Evolutionary conservation across 2,113 vertebrate species (phyloP).

Genomic region (Lophius piscatorius): DNA sequence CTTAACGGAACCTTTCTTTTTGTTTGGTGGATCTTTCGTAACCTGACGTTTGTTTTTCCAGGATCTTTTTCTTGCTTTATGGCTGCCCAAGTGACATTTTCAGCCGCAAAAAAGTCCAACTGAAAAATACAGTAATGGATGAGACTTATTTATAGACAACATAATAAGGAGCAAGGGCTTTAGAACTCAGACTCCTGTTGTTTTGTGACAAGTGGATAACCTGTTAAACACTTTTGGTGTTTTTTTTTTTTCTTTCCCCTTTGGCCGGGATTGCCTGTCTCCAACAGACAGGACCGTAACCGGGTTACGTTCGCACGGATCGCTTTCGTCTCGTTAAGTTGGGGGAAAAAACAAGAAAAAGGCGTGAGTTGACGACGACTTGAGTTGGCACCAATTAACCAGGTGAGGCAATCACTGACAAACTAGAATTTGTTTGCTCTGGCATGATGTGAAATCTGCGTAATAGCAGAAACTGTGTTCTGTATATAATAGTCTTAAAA

Average conservation of each 20-base stretch:
- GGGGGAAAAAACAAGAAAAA: conserved; percentile 52
- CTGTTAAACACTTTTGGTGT: conserved; percentile 68
- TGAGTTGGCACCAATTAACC: conserved; percentile 55
- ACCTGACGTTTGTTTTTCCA: conserved; percentile 20
- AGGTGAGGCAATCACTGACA: conserved; percentile 64
- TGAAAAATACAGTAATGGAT: conserved; percentile 28
- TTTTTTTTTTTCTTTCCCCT: conserved; percentile 23
- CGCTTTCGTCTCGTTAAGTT: conserved; percentile 61
- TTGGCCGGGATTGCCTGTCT: conserved; percentile 53
- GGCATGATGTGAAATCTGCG: conserved; percentile 9
- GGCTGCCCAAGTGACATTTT: conserved; percentile 68
- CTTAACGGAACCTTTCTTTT: conserved; percentile 24
- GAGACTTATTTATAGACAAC: conserved; percentile 52
- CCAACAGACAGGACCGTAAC: conserved; percentile 60
- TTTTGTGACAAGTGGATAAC: conserved; percentile 72
- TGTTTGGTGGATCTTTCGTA: conserved; percentile 46
- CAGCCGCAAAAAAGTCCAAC: conserved; percentile 61
- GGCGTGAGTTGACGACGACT: conserved; percentile 52
- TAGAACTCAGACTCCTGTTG: conserved; percentile 19
- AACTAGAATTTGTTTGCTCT: conserved; percentile 20
- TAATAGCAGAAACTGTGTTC: no score
- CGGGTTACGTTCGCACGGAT: conserved; percentile 59
- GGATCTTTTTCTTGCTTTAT: conserved; percentile 61
- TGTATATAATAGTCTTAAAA: background rate
- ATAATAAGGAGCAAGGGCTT: conserved; percentile 22